Conservation (phyloP, 2,113 vertebrate genomes). For the Tricholaema leucomelas region DNA sequence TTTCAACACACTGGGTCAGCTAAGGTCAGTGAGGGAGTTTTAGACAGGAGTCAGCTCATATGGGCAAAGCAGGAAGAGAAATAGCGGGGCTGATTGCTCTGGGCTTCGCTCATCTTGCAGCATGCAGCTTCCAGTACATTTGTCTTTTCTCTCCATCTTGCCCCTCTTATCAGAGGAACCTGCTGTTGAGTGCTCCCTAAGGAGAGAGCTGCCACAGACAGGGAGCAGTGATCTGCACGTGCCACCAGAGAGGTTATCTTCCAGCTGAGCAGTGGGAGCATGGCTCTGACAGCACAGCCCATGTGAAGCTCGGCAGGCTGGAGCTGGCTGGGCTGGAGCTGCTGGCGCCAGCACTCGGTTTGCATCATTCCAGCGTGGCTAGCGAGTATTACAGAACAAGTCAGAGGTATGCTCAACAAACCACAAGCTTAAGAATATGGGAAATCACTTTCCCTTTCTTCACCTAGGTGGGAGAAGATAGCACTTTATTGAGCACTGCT, state of each 20-base stretch:
- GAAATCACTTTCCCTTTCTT: constrained; percentile 35
- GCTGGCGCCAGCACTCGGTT: not conserved
- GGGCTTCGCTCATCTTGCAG: fast-evolving
- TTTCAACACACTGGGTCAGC: not conserved
- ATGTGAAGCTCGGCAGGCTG: not conserved
- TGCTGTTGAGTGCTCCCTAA: fast-evolving
- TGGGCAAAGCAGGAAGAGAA: fast-evolving
- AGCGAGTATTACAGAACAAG: not conserved
- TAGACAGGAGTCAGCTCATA: not conserved
- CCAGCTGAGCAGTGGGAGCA: fast-evolving
- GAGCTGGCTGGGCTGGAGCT: not conserved
- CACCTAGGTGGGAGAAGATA: not conserved
- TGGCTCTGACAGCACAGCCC: fast-evolving
- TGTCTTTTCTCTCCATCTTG: not conserved
- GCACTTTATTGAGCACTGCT: not conserved
- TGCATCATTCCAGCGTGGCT: not conserved
- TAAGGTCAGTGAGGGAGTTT: fast-evolving
- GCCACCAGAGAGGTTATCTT: not conserved
- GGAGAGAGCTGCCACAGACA: not conserved
- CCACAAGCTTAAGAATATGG: constrained; percentile 46
- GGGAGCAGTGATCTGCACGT: not conserved
- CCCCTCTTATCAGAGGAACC: not conserved
- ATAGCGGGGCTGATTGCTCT: fast-evolving
- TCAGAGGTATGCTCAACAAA: constrained; percentile 17
- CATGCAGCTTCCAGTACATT: fast-evolving